Base-by-base conservation (phyloP, 1,140 invertebrate genomes). In the Sitobion miscanthi region DNA sequence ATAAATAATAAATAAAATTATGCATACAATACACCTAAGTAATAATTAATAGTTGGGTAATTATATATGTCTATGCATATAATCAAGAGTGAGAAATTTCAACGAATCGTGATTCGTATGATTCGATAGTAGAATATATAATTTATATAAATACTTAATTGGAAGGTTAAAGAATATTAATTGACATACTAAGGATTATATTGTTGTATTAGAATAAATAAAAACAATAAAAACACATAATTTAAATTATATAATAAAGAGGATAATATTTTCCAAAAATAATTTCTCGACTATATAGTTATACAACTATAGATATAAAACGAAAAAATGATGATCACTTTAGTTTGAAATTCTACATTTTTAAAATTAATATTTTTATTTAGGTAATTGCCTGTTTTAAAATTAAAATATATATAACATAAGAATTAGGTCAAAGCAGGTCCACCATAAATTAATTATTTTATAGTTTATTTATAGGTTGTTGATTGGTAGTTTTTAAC, bases 1-100 rank as follows among this genome's bases (percentile, higher is more conserved):
- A 77, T 77, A 77, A 77, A 77, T 77, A 77, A 77, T 77, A 17
- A 77, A 77, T 77, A 77, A n/a, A 77, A n/a, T 17, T 77, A 77
- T 77, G 62, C 62, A 77, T 77, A 11, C 3, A 17, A 9, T 62
- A 77, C 5, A n/a, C 62, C 14, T 77, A 77, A 17, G 30, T 77
- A n/a, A 69, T 77, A 77, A 77, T 77, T 77, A 77, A 77, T 77
- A 35, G 30, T n/a, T 77, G 62, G 2, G 14, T 77, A 77, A 77
- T 77, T 77, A 77, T 77, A 77, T 77, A 77, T 77, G n/a, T 77
- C 30, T 23, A 17, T 77, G n/a, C 62, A 77, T 77, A 77, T 77
- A 77, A 77, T 77, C 62, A 17, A 77, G 30, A 77, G 62, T 77
- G 30, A 77, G n/a, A 17, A 77, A 77, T 77, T 35, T 77, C 30